Evolutionary conservation across 2,113 vertebrate genomes (phyloP), one percentile per base, ranked within the genome.

Genomic region (Arenaria interpres): DNA sequence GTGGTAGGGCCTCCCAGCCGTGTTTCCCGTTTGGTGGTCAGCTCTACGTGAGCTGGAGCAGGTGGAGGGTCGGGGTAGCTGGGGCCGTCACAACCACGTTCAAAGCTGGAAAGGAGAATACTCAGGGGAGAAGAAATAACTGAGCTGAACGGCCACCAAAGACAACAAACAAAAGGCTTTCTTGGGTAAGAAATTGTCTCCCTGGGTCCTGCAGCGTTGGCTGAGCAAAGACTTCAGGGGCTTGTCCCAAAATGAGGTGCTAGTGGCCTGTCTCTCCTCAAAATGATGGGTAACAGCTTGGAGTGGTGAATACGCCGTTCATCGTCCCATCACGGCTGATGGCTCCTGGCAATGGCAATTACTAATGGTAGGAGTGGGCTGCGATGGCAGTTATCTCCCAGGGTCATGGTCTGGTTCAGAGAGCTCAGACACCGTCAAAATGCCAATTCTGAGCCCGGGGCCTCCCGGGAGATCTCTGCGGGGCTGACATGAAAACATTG

Each of bases 241-340:
- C 3, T 79, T 19, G 53, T 57, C 57, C 78, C 75, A 10, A 73
- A 35, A 10, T 0, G 16, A 0, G 7, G 19, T 4, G 41, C 30
- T 20, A 4, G 28, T 3, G 4, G 3, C 23, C 33, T 0, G 1
- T 41, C 14, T 54, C 41, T 88, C 16, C 57, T 23, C 25, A 6
- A 3, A 1, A 4, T 0, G 45, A 0, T 0, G 43, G 56, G 80
- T 33, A 1, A 6, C 30, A 6, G 45, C 14, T 4, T 35, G 71
- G 69, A 16, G 33, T 3, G 13, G 63, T 2, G 3, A 39, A 4
- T 1, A 3, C 5, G 4, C 60, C 6, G 3, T 1, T 35, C 41
- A 0, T 12, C 0, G 1, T 24, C 46, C 91, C 83, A 22, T 3
- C 24, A 1, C 2, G 16, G 35, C 71, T 10, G 71, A 35, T 37